These are phyloP conservation scores for Aquatica leii DNA, from an alignment of 2,888 invertebrate genomes.

Conservation along the genomic window DNA sequence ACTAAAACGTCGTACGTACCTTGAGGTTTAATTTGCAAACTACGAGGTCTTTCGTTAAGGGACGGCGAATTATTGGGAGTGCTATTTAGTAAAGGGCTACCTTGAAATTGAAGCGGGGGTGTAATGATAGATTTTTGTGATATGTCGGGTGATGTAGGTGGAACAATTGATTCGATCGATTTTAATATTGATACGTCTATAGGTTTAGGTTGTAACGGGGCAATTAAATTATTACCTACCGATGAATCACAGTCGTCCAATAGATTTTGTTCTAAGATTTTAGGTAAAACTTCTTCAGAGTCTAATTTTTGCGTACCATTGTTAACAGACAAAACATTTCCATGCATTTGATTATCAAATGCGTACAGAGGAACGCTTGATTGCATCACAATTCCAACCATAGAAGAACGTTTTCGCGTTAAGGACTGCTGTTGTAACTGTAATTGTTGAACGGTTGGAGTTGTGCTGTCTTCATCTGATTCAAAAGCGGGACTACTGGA, in stretches of 20 bases:
- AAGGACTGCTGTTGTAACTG: constrained; percentile 57
- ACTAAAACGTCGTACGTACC: constrained; percentile 79
- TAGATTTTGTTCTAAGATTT: constrained; percentile 71
- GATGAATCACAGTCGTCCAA: constrained; percentile 66
- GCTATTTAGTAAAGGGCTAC: constrained; percentile 76
- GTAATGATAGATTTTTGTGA: constrained; percentile 69
- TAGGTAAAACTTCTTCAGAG: constrained; percentile 62
- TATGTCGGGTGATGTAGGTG: constrained; percentile 58
- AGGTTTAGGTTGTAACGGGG: constrained; percentile 45
- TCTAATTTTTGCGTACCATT: constrained; percentile 46
- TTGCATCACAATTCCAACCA: constrained; percentile 75
- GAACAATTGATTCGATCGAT: constrained; percentile 42
- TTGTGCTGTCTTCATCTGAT: constrained; percentile 89
- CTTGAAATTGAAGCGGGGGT: constrained; percentile 77
- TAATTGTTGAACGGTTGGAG: constrained; percentile 52
- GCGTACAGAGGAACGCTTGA: constrained; percentile 65
- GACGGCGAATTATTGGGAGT: constrained; percentile 69
- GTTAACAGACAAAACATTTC: constrained; percentile 53
- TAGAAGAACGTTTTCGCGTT: constrained; percentile 69
- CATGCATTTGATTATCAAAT: constrained; percentile 64
- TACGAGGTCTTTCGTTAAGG: constrained; percentile 62
- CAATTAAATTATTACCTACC: constrained; percentile 49
- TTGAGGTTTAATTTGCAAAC: constrained; percentile 61
- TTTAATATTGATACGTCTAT: constrained; percentile 24
- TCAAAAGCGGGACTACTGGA: constrained; percentile 95